Evolutionary conservation across 2,797 vertebrate genomes (phyloP), one percentile per base, ranked within the genome.

Genomic region (Simalia tracyae): DNA sequence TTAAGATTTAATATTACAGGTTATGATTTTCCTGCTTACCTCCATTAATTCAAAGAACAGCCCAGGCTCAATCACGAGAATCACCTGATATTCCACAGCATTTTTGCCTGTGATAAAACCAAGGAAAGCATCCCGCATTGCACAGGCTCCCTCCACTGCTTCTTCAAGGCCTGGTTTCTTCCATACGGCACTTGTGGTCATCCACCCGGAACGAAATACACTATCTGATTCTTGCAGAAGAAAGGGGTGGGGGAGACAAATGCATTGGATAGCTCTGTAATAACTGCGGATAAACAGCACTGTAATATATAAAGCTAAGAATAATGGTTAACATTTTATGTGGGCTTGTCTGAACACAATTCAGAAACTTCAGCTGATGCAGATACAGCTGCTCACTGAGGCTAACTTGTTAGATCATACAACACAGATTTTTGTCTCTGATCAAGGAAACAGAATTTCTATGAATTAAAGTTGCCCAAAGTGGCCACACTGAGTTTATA

Each of bases 41-140:
- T 99, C 99, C 97, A 99, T 99, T 86, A 99, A 97, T 95, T 99
- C 99, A 93, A 99, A 99, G 63, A 99, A 97, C 72, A 99, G 94
- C 12, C 99, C 97, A 0, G 99, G 99, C 88, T 99, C 98, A 0
- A 99, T 98, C 91, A 98, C 97, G 0, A 99, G 85, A 87, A 96
- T 92, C 2, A 98, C 98, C 86, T 99, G 98, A 9, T 98, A 98
- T 93, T 98, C 98, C 0, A 98, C 97, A 0, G 98, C 94, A 0
- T 99, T 98, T 95, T 97, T 98, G 88, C 99, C 99, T 0, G 98
- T 98, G 93, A 99, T 98, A 50, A 98, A 98, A 0, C 98, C 98
- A 54, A 99, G 98, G 96, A 99, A 99, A 2, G 98, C 97, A 81
- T 99, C 99, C 89, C 99, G 97, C 96, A 99, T 98, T 31, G 98